Conservation (phyloP, 2,797 vertebrate species). For the Brachyalestes nurse region DNA sequence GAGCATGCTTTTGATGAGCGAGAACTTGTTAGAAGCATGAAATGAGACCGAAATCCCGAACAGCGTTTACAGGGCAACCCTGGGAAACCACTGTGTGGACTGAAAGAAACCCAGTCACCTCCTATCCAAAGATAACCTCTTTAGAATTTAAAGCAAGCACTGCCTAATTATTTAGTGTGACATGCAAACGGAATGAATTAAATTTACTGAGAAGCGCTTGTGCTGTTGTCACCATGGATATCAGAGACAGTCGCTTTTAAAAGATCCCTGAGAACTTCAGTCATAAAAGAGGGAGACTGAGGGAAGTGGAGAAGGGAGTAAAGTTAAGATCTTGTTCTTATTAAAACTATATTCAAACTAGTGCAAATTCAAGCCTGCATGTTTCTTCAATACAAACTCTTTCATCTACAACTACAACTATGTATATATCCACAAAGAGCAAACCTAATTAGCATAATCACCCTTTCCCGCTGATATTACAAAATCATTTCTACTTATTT, state of each 20-base stretch:
- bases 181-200: constrained; percentile 15
- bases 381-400: neutral
- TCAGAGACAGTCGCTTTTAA: constrained; percentile 15
- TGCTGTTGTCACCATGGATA: constrained; percentile 5
- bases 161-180: constrained; percentile 9
- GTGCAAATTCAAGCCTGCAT: too few species aligned
- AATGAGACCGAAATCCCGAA: constrained; percentile 47
- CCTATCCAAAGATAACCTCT: constrained; percentile 7
- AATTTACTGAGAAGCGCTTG: neutral
- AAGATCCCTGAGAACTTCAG: neutral
- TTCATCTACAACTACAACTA: neutral
- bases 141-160: constrained; percentile 22
- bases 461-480: too few species aligned
- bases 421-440: constrained; percentile 46
- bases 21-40: constrained; percentile 59
- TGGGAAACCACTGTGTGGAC: constrained; percentile 27
- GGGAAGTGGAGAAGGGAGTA: too few species aligned
- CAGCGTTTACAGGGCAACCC: neutral
- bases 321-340: neutral
- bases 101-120: constrained; percentile 13
- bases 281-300: neutral
- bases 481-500: too few species aligned
- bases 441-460: neutral
- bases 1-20: constrained; percentile 57
- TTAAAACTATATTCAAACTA: neutral